phyloP scores from a whole-genome alignment of 2,888 invertebrate species.

The Hylaea fasciaria region DNA sequence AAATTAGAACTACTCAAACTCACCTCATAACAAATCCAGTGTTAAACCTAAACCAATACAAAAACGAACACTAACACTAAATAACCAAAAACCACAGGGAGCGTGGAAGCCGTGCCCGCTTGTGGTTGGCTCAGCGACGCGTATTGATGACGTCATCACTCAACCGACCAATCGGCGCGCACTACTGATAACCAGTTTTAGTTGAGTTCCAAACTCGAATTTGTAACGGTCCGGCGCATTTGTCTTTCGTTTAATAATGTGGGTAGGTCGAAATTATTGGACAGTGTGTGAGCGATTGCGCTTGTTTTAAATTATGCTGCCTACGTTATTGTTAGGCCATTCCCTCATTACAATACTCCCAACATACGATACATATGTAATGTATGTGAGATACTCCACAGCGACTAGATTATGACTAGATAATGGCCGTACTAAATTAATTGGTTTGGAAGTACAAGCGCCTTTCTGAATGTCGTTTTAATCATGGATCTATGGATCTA shows the following conservation, averaged over 20 bases:
- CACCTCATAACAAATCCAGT: not conserved
- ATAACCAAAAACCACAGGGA: conserved; percentile 9
- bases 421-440: no score
- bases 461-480: no score
- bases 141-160: conserved; percentile 80
- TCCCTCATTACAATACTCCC: no score
- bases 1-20: not conserved
- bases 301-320: no score
- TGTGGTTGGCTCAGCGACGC: conserved; percentile 72
- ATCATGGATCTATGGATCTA: no score
- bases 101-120: conserved; percentile 48
- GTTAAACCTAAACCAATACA: not conserved
- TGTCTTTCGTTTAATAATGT: conserved; percentile 35
- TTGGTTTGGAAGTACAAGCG: no score
- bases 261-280: conserved; percentile 21
- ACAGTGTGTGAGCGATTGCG: no score
- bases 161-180: conserved; percentile 72
- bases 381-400: no score
- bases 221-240: conserved; percentile 54
- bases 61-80: conserved; percentile 7
- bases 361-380: no score
- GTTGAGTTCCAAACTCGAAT: conserved; percentile 74
- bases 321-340: no score
- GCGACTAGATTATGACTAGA: no score
- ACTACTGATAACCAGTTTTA: conserved; percentile 75